Percentiles rank a stretch among this genome's conserved stretches.
Conservation (phyloP, 2,888 invertebrate genomes). For the Agrotis clavis region DNA sequence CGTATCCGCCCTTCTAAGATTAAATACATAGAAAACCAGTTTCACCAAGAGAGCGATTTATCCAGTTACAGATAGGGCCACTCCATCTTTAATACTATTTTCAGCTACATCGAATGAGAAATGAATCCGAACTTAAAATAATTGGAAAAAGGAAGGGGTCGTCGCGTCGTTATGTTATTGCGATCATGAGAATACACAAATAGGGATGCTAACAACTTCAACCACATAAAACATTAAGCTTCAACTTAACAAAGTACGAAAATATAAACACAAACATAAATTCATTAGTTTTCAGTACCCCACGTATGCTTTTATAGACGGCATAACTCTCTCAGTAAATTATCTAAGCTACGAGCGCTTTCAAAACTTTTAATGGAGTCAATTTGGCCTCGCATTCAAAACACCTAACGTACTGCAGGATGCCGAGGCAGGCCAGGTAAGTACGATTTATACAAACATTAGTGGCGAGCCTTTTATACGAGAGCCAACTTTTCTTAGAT, state of each 20-base stretch:
- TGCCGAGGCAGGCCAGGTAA: slow-evolving; percentile 78
- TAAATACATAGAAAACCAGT: not conserved
- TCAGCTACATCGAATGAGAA: too few species aligned
- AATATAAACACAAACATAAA: slow-evolving; percentile 82
- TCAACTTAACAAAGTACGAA: slow-evolving; percentile 67
- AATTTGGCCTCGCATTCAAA: slow-evolving; percentile 89
- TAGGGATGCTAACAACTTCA: slow-evolving; percentile 11
- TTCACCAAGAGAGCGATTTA: not conserved
- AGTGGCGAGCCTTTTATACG: slow-evolving; percentile 76
- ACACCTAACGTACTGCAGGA: slow-evolving; percentile 82
- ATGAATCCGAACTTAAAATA: not conserved
- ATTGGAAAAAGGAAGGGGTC: not conserved
- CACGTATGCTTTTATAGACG: slow-evolving; percentile 84
- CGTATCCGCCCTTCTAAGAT: slow-evolving; percentile 12
- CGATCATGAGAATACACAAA: not conserved
- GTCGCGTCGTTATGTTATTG: not conserved
- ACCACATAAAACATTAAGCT: slow-evolving; percentile 62
- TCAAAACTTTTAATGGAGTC: slow-evolving; percentile 91
- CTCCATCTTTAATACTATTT: not conserved
- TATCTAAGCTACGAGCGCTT: slow-evolving; percentile 90
- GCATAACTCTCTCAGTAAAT: slow-evolving; percentile 88
- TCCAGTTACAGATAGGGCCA: not conserved
- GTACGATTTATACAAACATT: slow-evolving; percentile 86
- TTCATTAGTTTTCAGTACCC: slow-evolving; percentile 85
- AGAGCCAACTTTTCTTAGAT: slow-evolving; percentile 71